Evolutionary conservation across 2,797 vertebrate genomes (phyloP).

Genomic region (Megaceryle alcyon): DNA sequence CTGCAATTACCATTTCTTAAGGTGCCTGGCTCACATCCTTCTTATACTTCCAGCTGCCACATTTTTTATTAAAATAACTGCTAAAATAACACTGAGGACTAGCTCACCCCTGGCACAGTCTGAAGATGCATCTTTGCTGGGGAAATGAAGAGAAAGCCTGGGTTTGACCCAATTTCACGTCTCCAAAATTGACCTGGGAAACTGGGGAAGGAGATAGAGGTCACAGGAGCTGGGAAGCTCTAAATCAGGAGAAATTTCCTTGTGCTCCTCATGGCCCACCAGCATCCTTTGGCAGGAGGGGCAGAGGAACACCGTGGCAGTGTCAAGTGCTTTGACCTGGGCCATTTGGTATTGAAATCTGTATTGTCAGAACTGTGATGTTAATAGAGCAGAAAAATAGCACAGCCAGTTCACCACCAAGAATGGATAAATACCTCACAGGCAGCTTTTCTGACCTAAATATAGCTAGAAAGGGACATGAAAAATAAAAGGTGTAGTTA

Average conservation of each 20-base stretch:
- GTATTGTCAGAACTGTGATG: not conserved
- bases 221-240: not conserved
- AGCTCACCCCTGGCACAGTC: not conserved
- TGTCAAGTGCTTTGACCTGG: not conserved
- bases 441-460: not conserved
- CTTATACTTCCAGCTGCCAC: not conserved
- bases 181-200: not conserved
- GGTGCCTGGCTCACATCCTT: not conserved
- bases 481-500: not conserved
- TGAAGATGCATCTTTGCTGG: not conserved
- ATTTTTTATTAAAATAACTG: not conserved
- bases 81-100: not conserved
- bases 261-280: not conserved
- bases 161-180: not conserved
- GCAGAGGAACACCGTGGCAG: not conserved
- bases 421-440: not conserved
- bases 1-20: constrained; percentile 40
- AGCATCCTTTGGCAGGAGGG: not conserved
- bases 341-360: not conserved
- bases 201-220: not conserved
- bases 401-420: not conserved
- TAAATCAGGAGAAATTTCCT: not conserved
- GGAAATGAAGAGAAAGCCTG: not conserved
- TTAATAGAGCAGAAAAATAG: not conserved
- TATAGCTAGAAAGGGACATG: not conserved